Conservation (phyloP, 2,888 invertebrate species). For the Amphipoea lucens region DNA sequence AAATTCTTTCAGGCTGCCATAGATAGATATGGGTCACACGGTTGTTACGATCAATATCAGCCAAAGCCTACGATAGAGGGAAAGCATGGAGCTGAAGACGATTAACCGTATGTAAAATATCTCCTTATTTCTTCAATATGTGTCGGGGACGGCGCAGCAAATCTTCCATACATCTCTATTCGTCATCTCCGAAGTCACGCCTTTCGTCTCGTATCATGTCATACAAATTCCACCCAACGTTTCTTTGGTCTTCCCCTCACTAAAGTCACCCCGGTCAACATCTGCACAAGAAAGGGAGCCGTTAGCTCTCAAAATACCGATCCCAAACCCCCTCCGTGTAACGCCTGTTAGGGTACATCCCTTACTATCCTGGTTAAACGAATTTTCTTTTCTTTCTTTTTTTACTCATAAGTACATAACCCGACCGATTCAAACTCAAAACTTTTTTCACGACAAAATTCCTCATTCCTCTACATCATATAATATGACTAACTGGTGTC, state of each 20-base stretch:
- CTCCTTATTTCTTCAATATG: too few species aligned
- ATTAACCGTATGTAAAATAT: constrained; percentile 15
- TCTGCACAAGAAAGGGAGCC: neutral
- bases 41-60: neutral
- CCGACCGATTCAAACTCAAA: neutral
- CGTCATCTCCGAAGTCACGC: neutral
- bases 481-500: neutral
- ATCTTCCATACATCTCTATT: neutral
- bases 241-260: neutral
- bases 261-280: neutral
- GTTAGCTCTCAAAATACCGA: neutral
- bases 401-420: neutral
- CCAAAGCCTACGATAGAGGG: too few species aligned
- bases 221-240: neutral
- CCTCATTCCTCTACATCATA: neutral
- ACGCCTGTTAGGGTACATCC: neutral
- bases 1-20: constrained; percentile 33
- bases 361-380: neutral
- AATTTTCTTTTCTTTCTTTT: neutral
- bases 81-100: neutral
- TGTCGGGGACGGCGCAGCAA: too few species aligned
- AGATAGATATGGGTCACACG: neutral
- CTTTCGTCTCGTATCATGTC: neutral
- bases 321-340: neutral
- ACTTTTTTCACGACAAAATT: neutral